Percentiles rank a stretch among this genome's conserved stretches.
Evolutionary conservation across 1,140 invertebrate genomes (phyloP).

Genomic region (Olivierus martensii): DNA sequence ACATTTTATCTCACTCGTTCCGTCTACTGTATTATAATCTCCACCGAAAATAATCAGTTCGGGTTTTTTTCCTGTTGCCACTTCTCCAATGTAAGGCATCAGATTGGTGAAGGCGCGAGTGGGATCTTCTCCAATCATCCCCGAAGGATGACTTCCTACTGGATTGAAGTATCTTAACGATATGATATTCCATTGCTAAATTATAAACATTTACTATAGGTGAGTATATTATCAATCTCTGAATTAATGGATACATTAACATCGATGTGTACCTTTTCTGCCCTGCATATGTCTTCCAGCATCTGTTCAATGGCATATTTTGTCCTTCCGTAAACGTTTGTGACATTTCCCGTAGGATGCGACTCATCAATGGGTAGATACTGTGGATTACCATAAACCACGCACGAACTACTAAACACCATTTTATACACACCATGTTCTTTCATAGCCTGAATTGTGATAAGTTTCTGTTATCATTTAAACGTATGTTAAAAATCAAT

Average conservation of each 20-base stretch:
- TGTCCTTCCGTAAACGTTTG: slow-evolving; percentile 57
- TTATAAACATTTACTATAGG: not conserved
- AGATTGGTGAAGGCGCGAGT: slow-evolving; percentile 75
- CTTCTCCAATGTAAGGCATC: slow-evolving; percentile 72
- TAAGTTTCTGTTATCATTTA: too few relatives aligned
- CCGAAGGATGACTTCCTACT: slow-evolving; percentile 76
- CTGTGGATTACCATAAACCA: slow-evolving; percentile 45
- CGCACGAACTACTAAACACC: slow-evolving; percentile 49
- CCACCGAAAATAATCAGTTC: slow-evolving; percentile 67
- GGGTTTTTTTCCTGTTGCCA: slow-evolving; percentile 62
- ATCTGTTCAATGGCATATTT: slow-evolving; percentile 92
- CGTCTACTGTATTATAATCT: slow-evolving; percentile 79
- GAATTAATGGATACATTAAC: not conserved
- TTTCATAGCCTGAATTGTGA: slow-evolving; percentile 52
- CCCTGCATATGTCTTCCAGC: slow-evolving; percentile 58
- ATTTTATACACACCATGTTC: slow-evolving; percentile 51
- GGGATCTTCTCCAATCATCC: slow-evolving; percentile 79
- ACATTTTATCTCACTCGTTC: slow-evolving; percentile 68
- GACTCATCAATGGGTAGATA: slow-evolving; percentile 41
- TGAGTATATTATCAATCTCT: not conserved
- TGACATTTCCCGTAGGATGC: slow-evolving; percentile 42
- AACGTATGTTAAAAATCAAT: too few relatives aligned
- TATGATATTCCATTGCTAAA: slow-evolving; percentile 75
- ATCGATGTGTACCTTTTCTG: slow-evolving; percentile 44
- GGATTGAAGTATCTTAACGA: slow-evolving; percentile 86